Conservation (phyloP, 2,797 vertebrate species). For the Poliocrania exsul region DNA sequence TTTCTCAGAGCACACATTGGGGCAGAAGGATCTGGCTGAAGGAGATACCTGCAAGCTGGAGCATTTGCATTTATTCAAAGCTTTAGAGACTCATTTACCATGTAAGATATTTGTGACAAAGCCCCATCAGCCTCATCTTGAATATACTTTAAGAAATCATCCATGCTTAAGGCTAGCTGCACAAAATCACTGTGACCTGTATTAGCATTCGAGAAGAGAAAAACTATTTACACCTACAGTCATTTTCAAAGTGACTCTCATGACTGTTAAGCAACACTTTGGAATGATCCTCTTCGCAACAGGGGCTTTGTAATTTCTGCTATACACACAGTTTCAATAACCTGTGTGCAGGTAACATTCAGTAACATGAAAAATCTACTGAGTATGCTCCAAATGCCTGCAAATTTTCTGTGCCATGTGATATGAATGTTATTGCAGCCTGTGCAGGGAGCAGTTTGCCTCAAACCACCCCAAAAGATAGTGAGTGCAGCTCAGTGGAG, state of each 20-base stretch:
- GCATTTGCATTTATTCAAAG: background rate
- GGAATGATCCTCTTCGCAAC: background rate
- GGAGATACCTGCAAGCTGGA: background rate
- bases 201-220: background rate
- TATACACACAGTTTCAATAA: background rate
- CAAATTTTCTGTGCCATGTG: rapidly evolving
- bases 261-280: background rate
- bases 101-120: background rate
- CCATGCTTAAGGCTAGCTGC: background rate
- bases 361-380: background rate
- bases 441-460: background rate
- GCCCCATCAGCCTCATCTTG: background rate
- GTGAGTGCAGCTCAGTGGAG: background rate
- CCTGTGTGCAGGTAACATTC: background rate
- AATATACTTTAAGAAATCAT: background rate
- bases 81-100: background rate
- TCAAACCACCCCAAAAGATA: background rate
- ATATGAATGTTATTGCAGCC: rapidly evolving
- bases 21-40: background rate
- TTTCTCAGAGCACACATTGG: background rate
- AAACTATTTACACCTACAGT: background rate
- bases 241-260: background rate
- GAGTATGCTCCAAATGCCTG: background rate
- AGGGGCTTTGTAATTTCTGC: background rate
- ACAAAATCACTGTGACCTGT: background rate